A percentile compares a stretch with the other conserved stretches of the same genome.
Conservation (phyloP, 1,140 invertebrate species). For the Littorina saxatilis region DNA sequence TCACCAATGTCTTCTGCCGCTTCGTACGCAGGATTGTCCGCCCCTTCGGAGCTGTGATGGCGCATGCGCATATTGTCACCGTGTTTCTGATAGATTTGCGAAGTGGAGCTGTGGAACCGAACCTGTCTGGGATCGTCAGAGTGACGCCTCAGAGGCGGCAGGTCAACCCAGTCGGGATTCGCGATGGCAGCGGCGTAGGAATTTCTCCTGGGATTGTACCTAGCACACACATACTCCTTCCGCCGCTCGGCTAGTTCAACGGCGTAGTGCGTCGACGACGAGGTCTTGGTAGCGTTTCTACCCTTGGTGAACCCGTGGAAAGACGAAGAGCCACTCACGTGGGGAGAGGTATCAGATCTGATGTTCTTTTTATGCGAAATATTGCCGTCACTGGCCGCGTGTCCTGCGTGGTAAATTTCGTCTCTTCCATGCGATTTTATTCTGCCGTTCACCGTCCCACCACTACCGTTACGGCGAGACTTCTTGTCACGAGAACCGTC, state of each 20-base stretch:
- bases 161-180: not conserved
- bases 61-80: not conserved
- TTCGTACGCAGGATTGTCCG: slow-evolving; percentile 15
- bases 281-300: no score
- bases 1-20: not conserved
- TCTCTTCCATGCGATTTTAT: no score
- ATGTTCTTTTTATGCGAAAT: no score
- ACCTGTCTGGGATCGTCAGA: not conserved
- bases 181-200: slow-evolving; percentile 7
- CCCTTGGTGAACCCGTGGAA: slow-evolving; percentile 4
- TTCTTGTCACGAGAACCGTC: no score
- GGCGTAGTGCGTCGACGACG: not conserved
- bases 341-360: no score
- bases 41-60: not conserved
- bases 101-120: not conserved
- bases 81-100: not conserved
- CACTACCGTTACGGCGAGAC: not conserved
- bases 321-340: not conserved
- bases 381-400: not conserved
- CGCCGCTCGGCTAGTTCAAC: not conserved
- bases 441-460: not conserved
- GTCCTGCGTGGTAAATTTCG: not conserved
- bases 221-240: slow-evolving; percentile 11
- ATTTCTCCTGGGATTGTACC: slow-evolving; percentile 18
- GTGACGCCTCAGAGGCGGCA: slow-evolving; percentile 15